Evolutionary conservation across 2,113 vertebrate species (phyloP).

Genomic region (Pseudonaja textilis): DNA sequence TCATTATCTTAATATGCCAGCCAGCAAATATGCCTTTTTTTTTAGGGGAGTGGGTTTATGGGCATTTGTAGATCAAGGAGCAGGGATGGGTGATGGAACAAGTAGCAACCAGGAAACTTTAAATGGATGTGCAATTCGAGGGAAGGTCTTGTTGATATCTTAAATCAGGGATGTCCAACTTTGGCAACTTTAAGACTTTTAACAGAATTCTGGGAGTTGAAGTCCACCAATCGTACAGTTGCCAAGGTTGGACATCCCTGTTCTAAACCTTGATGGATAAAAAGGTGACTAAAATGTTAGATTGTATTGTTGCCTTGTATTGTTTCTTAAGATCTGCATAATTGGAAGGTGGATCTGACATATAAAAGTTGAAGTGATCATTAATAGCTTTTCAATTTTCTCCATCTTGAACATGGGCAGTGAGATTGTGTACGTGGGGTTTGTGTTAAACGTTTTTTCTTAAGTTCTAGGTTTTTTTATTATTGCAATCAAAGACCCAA

Average conservation of each 20-base stretch:
- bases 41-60: background rate
- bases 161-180: background rate
- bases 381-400: background rate
- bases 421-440: background rate
- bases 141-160: background rate
- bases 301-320: background rate
- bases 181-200: background rate
- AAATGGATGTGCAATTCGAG: background rate
- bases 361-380: background rate
- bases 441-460: background rate
- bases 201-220: background rate
- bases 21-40: background rate
- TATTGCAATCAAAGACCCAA: background rate
- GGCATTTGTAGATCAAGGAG: background rate
- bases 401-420: background rate
- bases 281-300: background rate
- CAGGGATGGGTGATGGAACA: background rate
- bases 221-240: background rate
- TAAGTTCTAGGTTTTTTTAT: background rate
- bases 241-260: background rate
- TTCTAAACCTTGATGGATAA: background rate
- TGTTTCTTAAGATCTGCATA: background rate
- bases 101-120: background rate
- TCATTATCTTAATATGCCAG: background rate
- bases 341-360: background rate